phyloP scores from a whole-genome alignment of 1,140 invertebrate species.

The Luehdorfia chinensis region DNA sequence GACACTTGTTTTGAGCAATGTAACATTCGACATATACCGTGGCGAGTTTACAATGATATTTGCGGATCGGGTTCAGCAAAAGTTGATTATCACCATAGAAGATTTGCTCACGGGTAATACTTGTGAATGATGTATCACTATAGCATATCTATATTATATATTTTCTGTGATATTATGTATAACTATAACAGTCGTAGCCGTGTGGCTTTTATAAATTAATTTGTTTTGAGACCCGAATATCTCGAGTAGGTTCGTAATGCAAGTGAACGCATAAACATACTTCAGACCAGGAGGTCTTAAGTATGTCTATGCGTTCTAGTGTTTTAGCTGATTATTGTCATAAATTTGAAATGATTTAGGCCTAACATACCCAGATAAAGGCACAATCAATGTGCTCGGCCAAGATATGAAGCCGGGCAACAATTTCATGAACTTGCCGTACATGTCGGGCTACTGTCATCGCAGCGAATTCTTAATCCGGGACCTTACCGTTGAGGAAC shows the following conservation, averaged over 20 bases:
- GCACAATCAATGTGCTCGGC: conserved; percentile 49
- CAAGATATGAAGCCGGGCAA: conserved; percentile 21
- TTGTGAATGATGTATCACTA: too few relatives aligned
- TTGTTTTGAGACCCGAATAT: too few relatives aligned
- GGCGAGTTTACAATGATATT: conserved; percentile 52
- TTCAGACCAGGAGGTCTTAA: too few relatives aligned
- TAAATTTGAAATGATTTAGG: too few relatives aligned
- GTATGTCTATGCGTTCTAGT: too few relatives aligned
- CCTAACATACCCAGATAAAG: conserved; percentile 41
- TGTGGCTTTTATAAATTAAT: too few relatives aligned
- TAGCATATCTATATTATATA: too few relatives aligned
- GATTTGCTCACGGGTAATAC: conserved; percentile 46
- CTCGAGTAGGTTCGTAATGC: too few relatives aligned
- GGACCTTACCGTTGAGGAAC: conserved; percentile 56
- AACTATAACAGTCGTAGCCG: too few relatives aligned
- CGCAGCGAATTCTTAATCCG: conserved; percentile 35
- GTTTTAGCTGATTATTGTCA: too few relatives aligned
- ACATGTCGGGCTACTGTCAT: conserved; percentile 61
- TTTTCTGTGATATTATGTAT: too few relatives aligned
- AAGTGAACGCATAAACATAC: too few relatives aligned
- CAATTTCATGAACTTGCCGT: conserved; percentile 28
- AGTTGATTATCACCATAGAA: conserved; percentile 39
- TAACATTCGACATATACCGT: conserved; percentile 59
- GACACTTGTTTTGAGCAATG: conserved; percentile 29
- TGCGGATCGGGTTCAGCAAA: conserved; percentile 39